Percentiles rank a stretch among this genome's conserved stretches.
Conservation (phyloP, 2,888 invertebrate species). For the Protonemura montana region DNA sequence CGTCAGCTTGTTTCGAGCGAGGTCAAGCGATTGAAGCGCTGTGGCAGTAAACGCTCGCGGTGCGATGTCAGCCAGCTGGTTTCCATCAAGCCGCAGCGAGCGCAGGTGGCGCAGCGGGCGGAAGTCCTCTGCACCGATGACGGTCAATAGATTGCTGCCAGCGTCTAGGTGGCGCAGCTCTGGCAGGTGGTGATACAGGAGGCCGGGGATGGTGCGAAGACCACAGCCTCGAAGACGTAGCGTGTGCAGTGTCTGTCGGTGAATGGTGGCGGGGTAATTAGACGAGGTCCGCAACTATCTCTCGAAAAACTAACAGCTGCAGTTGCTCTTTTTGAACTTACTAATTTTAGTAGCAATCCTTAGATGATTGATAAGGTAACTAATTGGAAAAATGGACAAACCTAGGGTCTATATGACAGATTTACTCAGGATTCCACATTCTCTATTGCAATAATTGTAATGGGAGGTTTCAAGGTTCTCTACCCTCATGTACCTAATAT, state of each 20-base stretch:
- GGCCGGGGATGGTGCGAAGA: conserved; percentile 76
- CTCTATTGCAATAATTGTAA: no score
- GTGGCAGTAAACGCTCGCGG: conserved; percentile 70
- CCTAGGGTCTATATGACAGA: no score
- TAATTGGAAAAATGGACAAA: no score
- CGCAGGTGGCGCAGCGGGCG: conserved; percentile 71
- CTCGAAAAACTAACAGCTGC: no score
- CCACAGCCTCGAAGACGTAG: conserved; percentile 78
- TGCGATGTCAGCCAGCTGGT: conserved; percentile 71
- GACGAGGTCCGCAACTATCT: no score
- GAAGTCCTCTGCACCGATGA: conserved; percentile 75
- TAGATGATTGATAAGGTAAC: no score
- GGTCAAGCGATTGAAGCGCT: not conserved
- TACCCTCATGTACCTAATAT: no score
- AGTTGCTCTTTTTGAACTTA: no score
- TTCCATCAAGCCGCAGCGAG: conserved; percentile 75
- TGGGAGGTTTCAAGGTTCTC: no score
- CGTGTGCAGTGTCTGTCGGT: conserved; percentile 69
- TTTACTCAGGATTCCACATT: no score
- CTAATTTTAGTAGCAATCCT: no score
- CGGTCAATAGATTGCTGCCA: conserved; percentile 79
- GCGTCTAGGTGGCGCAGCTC: conserved; percentile 77
- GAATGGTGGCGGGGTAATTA: no score
- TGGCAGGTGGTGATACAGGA: conserved; percentile 78
- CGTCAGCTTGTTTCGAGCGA: not conserved